Evolutionary conservation across 2,888 invertebrate species (phyloP).

Genomic region (Calliopum simillimum): DNA sequence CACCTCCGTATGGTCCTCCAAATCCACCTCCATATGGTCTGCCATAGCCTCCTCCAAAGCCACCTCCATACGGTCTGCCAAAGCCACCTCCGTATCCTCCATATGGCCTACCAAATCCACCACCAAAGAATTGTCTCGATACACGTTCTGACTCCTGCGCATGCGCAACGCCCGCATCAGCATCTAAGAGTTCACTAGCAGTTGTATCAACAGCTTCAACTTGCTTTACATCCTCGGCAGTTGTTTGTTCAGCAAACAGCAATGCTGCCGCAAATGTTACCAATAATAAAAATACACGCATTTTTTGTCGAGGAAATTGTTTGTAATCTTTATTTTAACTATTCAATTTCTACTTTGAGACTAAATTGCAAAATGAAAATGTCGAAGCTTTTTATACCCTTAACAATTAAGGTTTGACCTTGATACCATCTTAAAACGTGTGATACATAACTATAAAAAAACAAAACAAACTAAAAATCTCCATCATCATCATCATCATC

Average conservation of each 20-base stretch:
- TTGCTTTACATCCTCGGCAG: too few relatives aligned
- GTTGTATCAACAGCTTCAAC: neutral
- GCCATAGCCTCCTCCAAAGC: constrained; percentile 30
- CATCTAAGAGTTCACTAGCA: constrained; percentile 42
- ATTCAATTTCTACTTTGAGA: too few relatives aligned
- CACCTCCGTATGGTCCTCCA: constrained; percentile 39
- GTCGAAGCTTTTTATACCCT: too few relatives aligned
- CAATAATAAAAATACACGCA: constrained; percentile 24
- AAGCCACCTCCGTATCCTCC: constrained; percentile 6
- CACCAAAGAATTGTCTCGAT: constrained; percentile 38
- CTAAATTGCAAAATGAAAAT: too few relatives aligned
- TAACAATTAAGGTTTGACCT: too few relatives aligned
- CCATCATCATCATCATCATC: too few relatives aligned
- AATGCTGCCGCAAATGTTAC: constrained; percentile 17
- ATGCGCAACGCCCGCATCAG: constrained; percentile 42
- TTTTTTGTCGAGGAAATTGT: neutral
- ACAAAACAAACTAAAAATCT: too few relatives aligned
- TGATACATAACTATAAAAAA: too few relatives aligned
- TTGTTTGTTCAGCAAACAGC: neutral
- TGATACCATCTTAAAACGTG: too few relatives aligned
- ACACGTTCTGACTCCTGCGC: constrained; percentile 35
- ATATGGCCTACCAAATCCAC: neutral
- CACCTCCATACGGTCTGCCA: too few relatives aligned
- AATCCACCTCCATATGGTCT: constrained; percentile 28
- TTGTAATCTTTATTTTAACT: too few relatives aligned